A percentile compares a stretch with the other conserved stretches of the same genome.
phyloP scores from a whole-genome alignment of 2,113 vertebrate genomes.

The Hippocampus guttulatus region DNA sequence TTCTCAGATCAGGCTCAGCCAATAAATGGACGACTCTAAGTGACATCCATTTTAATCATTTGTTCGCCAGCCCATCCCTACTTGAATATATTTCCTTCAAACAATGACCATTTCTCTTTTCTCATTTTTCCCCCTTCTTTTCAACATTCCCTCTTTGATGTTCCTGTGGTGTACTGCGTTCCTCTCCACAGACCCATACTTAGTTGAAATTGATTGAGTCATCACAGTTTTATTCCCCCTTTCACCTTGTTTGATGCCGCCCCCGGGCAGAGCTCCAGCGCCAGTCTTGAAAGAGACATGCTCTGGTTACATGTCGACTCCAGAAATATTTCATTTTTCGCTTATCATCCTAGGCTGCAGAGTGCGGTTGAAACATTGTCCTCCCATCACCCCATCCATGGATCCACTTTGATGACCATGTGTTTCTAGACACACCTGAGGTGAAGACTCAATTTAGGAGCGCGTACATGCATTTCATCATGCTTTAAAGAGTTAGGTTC shows the following conservation, averaged over 20 bases:
- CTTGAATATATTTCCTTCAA: neutral
- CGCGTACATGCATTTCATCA: constrained; percentile 9
- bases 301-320: constrained; percentile 46
- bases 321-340: constrained; percentile 47
- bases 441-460: constrained; percentile 43
- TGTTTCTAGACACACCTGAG: constrained; percentile 28
- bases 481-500: constrained; percentile 15
- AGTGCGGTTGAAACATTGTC: constrained; percentile 36
- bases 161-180: neutral
- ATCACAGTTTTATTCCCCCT: constrained; percentile 60
- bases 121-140: neutral
- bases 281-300: constrained; percentile 31
- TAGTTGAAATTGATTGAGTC: constrained; percentile 57
- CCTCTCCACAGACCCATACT: constrained; percentile 7
- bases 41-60: neutral
- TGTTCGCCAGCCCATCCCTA: neutral
- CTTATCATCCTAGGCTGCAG: constrained; percentile 34
- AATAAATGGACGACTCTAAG: neutral
- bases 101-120: neutral
- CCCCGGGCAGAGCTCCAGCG: constrained; percentile 29
- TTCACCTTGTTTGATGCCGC: constrained; percentile 49
- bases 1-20: neutral
- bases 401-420: constrained; percentile 42
- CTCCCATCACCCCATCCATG: constrained; percentile 6
- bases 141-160: neutral